Conservation (phyloP, 1,140 invertebrate genomes). For the Danaus melanippus region DNA sequence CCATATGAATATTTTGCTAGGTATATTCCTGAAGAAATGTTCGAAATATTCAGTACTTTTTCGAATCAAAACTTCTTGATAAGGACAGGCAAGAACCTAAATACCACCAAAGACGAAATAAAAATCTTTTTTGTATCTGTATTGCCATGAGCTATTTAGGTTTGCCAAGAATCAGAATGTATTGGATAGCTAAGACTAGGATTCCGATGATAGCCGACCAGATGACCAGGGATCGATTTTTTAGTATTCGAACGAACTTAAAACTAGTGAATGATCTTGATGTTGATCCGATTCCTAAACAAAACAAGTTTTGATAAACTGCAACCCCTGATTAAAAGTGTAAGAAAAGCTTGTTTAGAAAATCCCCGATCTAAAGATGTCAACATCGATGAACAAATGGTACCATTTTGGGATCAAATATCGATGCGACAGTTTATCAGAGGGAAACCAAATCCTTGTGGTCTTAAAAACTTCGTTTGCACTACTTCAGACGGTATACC, state of each 20-base stretch:
- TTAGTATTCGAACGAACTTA: constrained; percentile 6
- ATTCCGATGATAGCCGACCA: no score
- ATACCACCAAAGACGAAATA: constrained; percentile 9
- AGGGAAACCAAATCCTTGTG: constrained; percentile 8
- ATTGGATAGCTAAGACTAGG: constrained; percentile 9
- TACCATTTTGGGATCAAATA: constrained; percentile 8
- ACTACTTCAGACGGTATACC: constrained; percentile 8
- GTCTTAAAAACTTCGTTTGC: no score
- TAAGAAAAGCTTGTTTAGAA: constrained; percentile 8
- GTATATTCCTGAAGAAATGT: no score
- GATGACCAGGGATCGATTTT: constrained; percentile 8
- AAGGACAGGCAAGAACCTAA: constrained; percentile 5
- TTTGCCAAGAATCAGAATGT: constrained; percentile 8
- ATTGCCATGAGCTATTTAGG: no score
- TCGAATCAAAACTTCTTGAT: constrained; percentile 9
- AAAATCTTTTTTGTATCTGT: constrained; percentile 7
- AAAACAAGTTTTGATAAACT: constrained; percentile 9
- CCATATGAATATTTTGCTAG: no score
- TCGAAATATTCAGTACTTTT: no score
- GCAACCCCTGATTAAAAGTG: constrained; percentile 8
- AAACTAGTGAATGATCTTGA: constrained; percentile 8
- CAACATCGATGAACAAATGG: no score
- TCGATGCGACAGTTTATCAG: constrained; percentile 9
- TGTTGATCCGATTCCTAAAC: constrained; percentile 2
- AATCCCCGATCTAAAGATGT: constrained; percentile 6